Evolutionary conservation across 2,113 vertebrate genomes (phyloP), one percentile per base, ranked within the genome.

Genomic region (Neogale vison): DNA sequence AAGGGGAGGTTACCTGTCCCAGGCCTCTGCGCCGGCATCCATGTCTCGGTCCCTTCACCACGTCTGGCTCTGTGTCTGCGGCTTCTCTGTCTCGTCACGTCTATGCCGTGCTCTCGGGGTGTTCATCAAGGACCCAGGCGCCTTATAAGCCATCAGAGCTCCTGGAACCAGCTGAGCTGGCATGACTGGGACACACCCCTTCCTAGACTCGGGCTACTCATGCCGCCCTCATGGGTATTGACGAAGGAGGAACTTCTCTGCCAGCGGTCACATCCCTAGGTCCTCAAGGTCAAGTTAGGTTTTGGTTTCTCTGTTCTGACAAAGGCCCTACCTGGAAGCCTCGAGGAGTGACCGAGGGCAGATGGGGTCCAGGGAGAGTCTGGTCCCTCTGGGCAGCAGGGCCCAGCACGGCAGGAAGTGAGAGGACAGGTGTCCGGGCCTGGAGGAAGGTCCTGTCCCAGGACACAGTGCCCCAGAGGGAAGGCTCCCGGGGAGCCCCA

Each of bases 11-110:
- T 57, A 95, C 88, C 87, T 45, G 59, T 6, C 13, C 14, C 0
- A 0, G 8, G 9, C 14, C 0, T 0, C 36, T 29, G 34, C 0
- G 1, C 11, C 0, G 0, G n/a, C 36, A 23, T 11, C 83, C 67
- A 17, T 55, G 55, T 47, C 39, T 15, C 15, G 15, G 65, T 7
- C 45, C n/a, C 45, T 39, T 92, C 55, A 21, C 21, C 1, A 12
- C 71, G 45, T 3, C 20, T 52, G 18, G 42, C 55, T 89, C 77
- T 17, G 34, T 4, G 67, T 59, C 52, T 13, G 55, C 18, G 5
- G 8, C 36, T 31, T n/a, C 26, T 55, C 10, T 23, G 8, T 12
- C 23, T 26, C 12, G 15, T 42, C 74, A 9, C 7, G 11, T 20
- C 61, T 8, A 0, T 65, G 59, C 5, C 26, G 7, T 17, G n/a